Conservation (phyloP, 2,113 vertebrate species). For the Ranitomeya imitator region DNA sequence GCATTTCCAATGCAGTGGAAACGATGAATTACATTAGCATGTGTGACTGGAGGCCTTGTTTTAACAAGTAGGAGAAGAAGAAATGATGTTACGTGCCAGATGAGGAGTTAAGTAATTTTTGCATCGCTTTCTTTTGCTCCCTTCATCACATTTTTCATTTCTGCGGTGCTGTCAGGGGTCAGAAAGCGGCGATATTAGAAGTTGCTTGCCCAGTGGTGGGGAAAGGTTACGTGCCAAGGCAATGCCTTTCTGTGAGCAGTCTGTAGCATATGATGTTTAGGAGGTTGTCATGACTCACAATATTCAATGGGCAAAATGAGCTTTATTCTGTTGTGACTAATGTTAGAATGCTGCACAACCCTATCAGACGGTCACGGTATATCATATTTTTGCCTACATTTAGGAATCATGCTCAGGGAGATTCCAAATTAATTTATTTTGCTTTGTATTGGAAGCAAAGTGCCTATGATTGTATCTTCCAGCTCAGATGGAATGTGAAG, state of each 20-base stretch:
- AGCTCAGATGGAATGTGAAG: no score
- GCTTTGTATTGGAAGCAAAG: no score
- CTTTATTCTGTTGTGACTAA: neutral
- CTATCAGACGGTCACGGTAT: neutral
- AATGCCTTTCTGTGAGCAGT: neutral
- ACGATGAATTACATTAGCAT: constrained; percentile 51
- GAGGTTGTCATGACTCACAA: neutral
- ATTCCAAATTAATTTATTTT: no score
- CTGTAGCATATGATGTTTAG: neutral
- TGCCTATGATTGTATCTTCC: no score
- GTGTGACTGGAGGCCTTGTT: constrained; percentile 46
- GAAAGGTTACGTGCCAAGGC: neutral
- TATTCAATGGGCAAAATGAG: neutral
- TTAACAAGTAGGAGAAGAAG: constrained; percentile 41
- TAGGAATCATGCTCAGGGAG: neutral
- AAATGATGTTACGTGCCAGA: constrained; percentile 34
- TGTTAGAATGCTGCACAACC: neutral
- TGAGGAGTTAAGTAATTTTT: constrained; percentile 26
- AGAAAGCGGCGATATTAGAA: neutral
- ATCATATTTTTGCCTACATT: neutral
- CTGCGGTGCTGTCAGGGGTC: neutral
- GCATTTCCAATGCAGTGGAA: constrained; percentile 45
- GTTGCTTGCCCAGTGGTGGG: neutral
- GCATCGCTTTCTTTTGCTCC: neutral
- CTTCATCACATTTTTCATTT: neutral